These are phyloP conservation scores for Drosophila sp. DNA, from an alignment of 1,140 invertebrate species.

Conservation along the genomic window DNA sequence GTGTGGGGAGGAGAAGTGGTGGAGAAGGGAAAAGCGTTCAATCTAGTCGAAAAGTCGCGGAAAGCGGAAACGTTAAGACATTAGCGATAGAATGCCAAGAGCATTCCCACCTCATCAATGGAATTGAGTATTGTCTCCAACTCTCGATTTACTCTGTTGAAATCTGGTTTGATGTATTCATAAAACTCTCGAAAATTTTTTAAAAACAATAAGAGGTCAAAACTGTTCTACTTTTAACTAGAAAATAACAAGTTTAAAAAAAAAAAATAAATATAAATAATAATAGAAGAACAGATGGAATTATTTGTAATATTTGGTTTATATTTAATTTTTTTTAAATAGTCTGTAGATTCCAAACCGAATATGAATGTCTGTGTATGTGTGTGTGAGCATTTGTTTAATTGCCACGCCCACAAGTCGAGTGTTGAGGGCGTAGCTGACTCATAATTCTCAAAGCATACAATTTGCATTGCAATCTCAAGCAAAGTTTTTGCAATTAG, in stretches of 20 bases:
- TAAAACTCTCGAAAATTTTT: too few relatives aligned
- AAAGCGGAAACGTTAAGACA: constrained; percentile 5
- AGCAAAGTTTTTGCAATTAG: constrained; percentile 48
- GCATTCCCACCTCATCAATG: neutral
- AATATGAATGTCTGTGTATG: neutral
- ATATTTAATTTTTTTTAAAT: too few relatives aligned
- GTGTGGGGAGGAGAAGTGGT: neutral
- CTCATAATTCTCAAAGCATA: constrained; percentile 31
- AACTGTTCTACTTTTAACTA: too few relatives aligned
- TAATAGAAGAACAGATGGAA: too few relatives aligned
- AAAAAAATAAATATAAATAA: too few relatives aligned
- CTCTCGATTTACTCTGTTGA: too few relatives aligned
- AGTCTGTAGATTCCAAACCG: too few relatives aligned
- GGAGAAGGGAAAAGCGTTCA: neutral
- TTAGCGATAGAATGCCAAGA: constrained; percentile 2
- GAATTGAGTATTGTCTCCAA: too few relatives aligned
- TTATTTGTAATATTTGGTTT: too few relatives aligned
- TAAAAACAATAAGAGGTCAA: too few relatives aligned
- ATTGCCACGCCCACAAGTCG: constrained; percentile 16
- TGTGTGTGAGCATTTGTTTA: neutral
- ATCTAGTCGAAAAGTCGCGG: constrained; percentile 12
- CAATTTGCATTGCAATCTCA: constrained; percentile 1
- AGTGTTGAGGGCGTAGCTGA: constrained; percentile 1
- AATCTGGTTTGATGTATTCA: too few relatives aligned
- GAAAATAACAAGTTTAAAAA: too few relatives aligned